These are phyloP conservation scores for Linepithema humile DNA, from an alignment of 1,140 invertebrate genomes.

Conservation along the genomic window DNA sequence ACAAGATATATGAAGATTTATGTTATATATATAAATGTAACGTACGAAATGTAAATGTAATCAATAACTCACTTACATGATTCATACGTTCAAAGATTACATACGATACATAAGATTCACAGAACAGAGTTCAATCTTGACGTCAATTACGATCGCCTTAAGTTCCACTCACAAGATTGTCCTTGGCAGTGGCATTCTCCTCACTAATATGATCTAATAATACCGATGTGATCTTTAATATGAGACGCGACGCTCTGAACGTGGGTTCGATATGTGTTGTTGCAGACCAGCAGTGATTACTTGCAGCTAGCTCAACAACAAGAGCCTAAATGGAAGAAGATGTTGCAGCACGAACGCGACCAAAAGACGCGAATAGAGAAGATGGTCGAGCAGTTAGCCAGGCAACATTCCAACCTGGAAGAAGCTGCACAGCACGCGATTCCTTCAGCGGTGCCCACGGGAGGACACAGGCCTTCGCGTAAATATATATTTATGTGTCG, in stretches of 20 bases:
- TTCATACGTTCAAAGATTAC: constrained; percentile 1
- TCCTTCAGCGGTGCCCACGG: constrained; percentile 80
- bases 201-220: not conserved
- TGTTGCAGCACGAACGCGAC: constrained; percentile 97
- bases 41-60: too few relatives aligned
- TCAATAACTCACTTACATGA: not conserved
- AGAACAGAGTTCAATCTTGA: constrained; percentile 3
- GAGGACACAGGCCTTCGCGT: constrained; percentile 81
- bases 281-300: constrained; percentile 95
- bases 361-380: constrained; percentile 97
- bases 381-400: constrained; percentile 98
- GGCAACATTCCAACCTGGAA: constrained; percentile 97
- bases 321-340: constrained; percentile 95
- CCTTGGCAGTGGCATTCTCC: constrained; percentile 10
- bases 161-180: not conserved
- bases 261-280: constrained; percentile 42
- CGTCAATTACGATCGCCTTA: not conserved
- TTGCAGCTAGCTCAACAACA: constrained; percentile 93
- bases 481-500: constrained; percentile 78
- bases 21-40: too few relatives aligned
- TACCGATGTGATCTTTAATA: constrained; percentile 3
- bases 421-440: constrained; percentile 89
- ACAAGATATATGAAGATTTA: too few relatives aligned
- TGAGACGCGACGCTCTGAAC: not conserved
- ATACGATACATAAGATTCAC: not conserved